Conservation (phyloP, 2,113 vertebrate genomes). For the Cromileptes altivelis region DNA sequence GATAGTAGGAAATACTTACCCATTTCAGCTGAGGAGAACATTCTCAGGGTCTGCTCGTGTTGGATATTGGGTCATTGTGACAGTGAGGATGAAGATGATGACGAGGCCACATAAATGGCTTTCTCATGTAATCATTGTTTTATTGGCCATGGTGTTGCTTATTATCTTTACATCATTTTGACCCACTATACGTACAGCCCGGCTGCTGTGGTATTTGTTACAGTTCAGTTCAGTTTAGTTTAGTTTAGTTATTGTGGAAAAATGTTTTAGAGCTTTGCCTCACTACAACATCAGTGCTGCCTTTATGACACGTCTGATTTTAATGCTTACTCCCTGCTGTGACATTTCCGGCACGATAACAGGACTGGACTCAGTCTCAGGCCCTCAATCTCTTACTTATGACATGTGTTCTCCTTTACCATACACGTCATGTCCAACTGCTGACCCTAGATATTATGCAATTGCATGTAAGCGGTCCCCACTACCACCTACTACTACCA, state of each 20-base stretch:
- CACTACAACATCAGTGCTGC: background rate
- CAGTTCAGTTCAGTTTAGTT: constrained; percentile 15
- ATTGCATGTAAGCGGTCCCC: constrained; percentile 43
- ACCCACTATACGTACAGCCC: background rate
- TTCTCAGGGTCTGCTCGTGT: constrained; percentile 31
- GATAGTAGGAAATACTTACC: constrained; percentile 46
- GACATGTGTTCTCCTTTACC: constrained; percentile 27
- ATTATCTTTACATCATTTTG: constrained; percentile 19
- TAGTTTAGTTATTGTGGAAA: background rate
- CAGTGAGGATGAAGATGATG: constrained; percentile 47
- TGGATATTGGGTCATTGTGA: constrained; percentile 27
- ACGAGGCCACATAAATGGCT: constrained; percentile 30
- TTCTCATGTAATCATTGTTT: constrained; percentile 52
- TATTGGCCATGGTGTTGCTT: constrained; percentile 26
- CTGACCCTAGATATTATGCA: constrained; percentile 64
- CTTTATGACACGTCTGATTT: constrained; percentile 30
- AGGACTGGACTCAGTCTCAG: constrained; percentile 19
- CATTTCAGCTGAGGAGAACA: constrained; percentile 39
- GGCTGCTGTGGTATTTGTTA: background rate
- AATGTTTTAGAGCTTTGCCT: constrained; percentile 30
- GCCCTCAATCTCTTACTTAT: constrained; percentile 31
- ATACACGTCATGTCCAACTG: constrained; percentile 36
- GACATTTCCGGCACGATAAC: constrained; percentile 29
- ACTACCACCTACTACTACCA: constrained; percentile 29
- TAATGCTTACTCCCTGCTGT: constrained; percentile 16